Base-by-base conservation (phyloP, 2,888 invertebrate genomes). In the Ashinkailepas kermadecensis region DNA sequence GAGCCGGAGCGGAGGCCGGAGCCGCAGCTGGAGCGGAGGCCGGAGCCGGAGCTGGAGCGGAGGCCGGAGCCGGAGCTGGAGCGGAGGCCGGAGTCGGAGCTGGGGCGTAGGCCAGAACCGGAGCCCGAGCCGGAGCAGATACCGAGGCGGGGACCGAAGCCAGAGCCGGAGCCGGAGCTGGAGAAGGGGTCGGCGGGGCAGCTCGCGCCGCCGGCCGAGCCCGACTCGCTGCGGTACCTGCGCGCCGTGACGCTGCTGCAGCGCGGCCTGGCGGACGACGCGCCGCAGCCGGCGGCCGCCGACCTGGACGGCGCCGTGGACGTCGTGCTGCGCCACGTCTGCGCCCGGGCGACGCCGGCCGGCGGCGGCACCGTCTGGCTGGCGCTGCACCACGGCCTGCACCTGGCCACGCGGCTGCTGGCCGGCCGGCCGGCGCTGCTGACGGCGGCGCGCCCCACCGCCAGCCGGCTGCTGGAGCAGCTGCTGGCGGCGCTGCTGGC, bases 401-500 rank as follows among this genome's bases (percentile, higher is more conserved):
- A 74, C 56, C 56, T 74, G 74, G 74, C 56, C 18, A 15, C 54
- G 3, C 74, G 56, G 15, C 54, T 74, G 74, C 74, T 74, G 74
- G 74, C 74, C 18, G 74, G 54, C 9, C 74, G 56, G 74, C 56
- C 74, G 21, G 15, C 13, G 9, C 74, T 15, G 13, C 74, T 54
- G 74, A 9, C 56, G 74, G 74, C 56, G 15, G 74, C 74, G 21
- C 56, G 10, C 8, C 39, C 56, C 10, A 15, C 74, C 56, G 74
- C 56, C 10, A 9, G 10, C 74, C 56, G 21, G 23, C 74, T 74
- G 56, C 56, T 56, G 56, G 74, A 74, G 21, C 18, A 10, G 56
- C 74, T 74, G 74, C 74, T 74, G 74, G 21, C 23, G 67, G 21
- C 74, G 74, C 18, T 39, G 74, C 54, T 56, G 74, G 3, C 74